Base-by-base conservation (phyloP, 1,140 invertebrate genomes). In the Reticulitermes speratus region DNA sequence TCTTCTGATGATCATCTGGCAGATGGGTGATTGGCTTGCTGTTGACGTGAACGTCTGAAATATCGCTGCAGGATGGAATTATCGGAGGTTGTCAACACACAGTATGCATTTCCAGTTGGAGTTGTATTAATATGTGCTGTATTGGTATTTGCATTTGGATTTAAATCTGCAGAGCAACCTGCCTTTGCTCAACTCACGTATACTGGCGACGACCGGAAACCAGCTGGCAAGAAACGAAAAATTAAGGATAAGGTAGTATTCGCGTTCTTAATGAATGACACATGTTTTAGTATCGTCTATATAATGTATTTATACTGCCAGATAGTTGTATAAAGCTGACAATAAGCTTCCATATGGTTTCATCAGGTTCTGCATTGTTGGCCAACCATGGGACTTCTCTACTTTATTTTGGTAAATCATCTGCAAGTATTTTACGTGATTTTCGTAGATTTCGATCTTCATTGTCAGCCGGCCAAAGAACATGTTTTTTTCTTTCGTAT, bases 101-200 rank as follows among this genome's bases (percentile, higher is more conserved):
- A 94, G 87, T 91, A 93, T 88, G 93, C 93, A 86, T 91, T 94
- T 87, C 94, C 94, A 88, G 94, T 95, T 86, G 93, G 93, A 87
- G 91, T 94, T 90, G 94, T 94, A 88, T 91, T 95, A 88, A 85
- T 90, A 82, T 89, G 87, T 87, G 94, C 94, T 87, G 91, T 95
- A 85, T 91, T 95, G 86, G 94, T 95, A 88, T 96, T 95, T 91
- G 93, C 92, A 85, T 95, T 95, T 90, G 95, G 95, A 86, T 95
- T 96, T 90, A 94, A 94, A 91, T 93, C 94, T 87, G 93, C 94
- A 84, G 94, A 95, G 90, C 94, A 95, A 90, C 95, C 95, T 88
- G 93, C 94, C 88, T 95, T 95, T 89, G 93, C 94, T 88, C 94
- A 95, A 89, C 91, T 95, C 59, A 92, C 94, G 11, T 89, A 92